Base-by-base conservation (phyloP, 2,888 invertebrate species). In the Hanleya hanleyi region DNA sequence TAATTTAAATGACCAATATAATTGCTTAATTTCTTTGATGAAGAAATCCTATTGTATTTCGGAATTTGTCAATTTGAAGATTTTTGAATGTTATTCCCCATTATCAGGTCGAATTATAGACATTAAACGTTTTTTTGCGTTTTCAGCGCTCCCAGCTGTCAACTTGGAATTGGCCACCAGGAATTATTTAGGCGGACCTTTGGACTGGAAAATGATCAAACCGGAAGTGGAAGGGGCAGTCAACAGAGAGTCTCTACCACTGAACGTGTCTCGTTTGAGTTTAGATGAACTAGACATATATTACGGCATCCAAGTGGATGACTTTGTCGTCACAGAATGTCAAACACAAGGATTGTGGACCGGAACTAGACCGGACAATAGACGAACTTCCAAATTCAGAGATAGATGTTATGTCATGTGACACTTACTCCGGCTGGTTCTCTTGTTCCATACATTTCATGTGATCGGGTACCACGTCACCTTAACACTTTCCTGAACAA, bases 81-180 rank as follows among this genome's bases (percentile, higher is more conserved):
- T n/a, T n/a, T n/a, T n/a, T n/a, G n/a, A 18, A 41, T 12, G 9
- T 41, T 12, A 18, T 41, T 41, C 41, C 41, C 41, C 41, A 9
- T 18, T 41, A 18, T 41, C 9, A 41, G 41, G 41, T 18, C 9
- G 9, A 12, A 9, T 41, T 18, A 9, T 51, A 29, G 15, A 57
- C 22, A 22, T 7, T 22, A 4, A 4, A 29, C 32, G 18, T 7
- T 7, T 29, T 26, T 18, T 29, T 22, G 50, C 50, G 61, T 41
- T 81, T 78, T 47, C 82, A 89, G 89, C 87, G 2, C 74, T 89
- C 37, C 88, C 89, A 1, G 82, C 83, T n/a, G 84, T 88, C 29
- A 86, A 85, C 71, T 76, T 89, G 49, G 88, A 89, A 49, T 81
- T 89, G 18, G 87, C 86, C 0, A 89, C 88, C 5, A 79, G 86